phyloP scores from a whole-genome alignment of 1,140 invertebrate genomes.

The Lysiphlebus fabarum region DNA sequence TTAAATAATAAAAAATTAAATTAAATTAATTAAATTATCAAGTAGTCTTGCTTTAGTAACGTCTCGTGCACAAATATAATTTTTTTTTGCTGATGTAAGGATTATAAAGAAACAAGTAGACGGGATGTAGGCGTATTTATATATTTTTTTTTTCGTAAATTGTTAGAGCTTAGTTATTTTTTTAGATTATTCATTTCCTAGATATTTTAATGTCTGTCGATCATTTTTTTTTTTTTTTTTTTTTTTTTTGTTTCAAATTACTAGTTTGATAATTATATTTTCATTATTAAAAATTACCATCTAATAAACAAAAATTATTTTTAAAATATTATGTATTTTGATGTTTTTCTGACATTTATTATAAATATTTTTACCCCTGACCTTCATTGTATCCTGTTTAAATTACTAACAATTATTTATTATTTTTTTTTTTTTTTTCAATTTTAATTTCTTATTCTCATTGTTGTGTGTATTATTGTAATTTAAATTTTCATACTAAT shows the following conservation, averaged over 20 bases:
- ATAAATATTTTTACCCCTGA: constrained; percentile 14
- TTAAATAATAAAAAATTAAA: background rate
- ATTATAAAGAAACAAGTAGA: constrained; percentile 35
- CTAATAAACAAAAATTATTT: constrained; percentile 4
- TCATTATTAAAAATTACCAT: constrained; percentile 6
- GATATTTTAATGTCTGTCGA: too few species aligned
- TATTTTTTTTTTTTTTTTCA: too few species aligned
- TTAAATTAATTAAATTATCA: background rate
- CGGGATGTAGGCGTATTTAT: constrained; percentile 43
- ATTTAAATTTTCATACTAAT: too few species aligned
- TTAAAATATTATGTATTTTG: too few species aligned
- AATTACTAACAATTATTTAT: constrained; percentile 3
- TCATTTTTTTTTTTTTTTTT: background rate
- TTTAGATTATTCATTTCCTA: too few species aligned
- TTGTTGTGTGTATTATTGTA: background rate
- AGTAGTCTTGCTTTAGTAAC: background rate
- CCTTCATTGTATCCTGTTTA: constrained; percentile 27
- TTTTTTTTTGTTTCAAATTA: background rate
- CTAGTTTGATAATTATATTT: background rate
- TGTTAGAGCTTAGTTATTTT: too few species aligned
- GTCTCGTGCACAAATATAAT: constrained; percentile 1
- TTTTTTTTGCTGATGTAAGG: background rate
- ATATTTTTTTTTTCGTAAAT: constrained; percentile 8
- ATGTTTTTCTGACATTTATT: constrained; percentile 1
- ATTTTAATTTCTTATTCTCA: background rate